phyloP scores from a whole-genome alignment of 2,888 invertebrate genomes.

The Pyrochroa serraticornis region DNA sequence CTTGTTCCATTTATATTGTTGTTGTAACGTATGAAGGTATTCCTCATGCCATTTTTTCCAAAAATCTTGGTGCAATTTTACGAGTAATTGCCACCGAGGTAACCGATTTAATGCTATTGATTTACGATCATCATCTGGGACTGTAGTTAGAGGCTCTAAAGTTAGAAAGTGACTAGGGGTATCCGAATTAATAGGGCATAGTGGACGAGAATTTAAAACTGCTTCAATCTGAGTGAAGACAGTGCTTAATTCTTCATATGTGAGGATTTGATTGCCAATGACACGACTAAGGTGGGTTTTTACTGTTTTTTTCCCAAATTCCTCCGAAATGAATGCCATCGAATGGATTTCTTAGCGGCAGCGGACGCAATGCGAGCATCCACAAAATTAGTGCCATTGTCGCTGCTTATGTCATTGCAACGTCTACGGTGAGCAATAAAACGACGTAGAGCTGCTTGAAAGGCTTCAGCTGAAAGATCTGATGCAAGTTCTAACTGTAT shows the following conservation, averaged over 20 bases:
- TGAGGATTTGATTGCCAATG: slow-evolving; percentile 35
- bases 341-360: neutral
- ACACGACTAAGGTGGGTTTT: slow-evolving; percentile 41
- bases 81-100: too few relatives aligned
- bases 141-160: slow-evolving; percentile 13
- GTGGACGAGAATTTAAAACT: too few relatives aligned
- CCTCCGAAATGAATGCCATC: slow-evolving; percentile 48
- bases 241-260: slow-evolving; percentile 45
- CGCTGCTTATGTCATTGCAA: slow-evolving; percentile 7
- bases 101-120: too few relatives aligned
- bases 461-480: slow-evolving; percentile 37
- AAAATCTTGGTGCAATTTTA: too few relatives aligned
- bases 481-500: slow-evolving; percentile 41
- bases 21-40: too few relatives aligned
- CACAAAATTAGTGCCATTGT: too few relatives aligned
- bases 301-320: slow-evolving; percentile 42
- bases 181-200: slow-evolving; percentile 35
- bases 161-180: slow-evolving; percentile 41
- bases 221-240: slow-evolving; percentile 42
- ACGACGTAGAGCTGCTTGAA: slow-evolving; percentile 25
- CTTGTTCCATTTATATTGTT: too few relatives aligned
- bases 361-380: slow-evolving; percentile 9
- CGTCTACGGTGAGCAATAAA: slow-evolving; percentile 18
- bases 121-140: too few relatives aligned
- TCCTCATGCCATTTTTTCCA: too few relatives aligned